These are phyloP conservation scores for Nemurella pictetii DNA, from an alignment of 2,888 invertebrate genomes.

Conservation along the genomic window DNA sequence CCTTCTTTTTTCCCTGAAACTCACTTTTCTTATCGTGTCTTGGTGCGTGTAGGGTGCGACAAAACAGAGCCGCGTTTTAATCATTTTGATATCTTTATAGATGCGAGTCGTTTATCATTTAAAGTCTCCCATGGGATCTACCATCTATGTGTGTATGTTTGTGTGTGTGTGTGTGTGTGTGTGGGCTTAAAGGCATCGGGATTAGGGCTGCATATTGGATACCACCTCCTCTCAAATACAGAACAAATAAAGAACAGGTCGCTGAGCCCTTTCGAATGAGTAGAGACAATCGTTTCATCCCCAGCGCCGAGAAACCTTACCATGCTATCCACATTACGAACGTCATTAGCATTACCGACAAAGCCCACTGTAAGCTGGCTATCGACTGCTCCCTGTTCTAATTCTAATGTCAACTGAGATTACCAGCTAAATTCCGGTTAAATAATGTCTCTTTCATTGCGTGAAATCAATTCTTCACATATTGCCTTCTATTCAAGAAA, in stretches of 20 bases:
- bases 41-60: neutral
- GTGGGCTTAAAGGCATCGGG: neutral
- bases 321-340: neutral
- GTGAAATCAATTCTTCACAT: neutral
- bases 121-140: neutral
- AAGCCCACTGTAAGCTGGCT: neutral
- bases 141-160: too few relatives aligned
- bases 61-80: neutral
- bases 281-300: neutral
- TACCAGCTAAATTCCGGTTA: neutral
- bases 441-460: neutral
- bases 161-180: neutral
- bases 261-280: neutral
- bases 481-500: too few relatives aligned
- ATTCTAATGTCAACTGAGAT: neutral
- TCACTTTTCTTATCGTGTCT: neutral
- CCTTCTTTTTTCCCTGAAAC: neutral
- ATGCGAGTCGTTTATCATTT: constrained; percentile 1
- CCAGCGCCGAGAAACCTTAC: neutral
- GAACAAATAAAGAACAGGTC: neutral
- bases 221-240: neutral
- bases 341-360: neutral
- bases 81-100: constrained; percentile 5
- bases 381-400: neutral
- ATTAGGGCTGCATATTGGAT: neutral